Evolutionary conservation across 2,113 vertebrate genomes (phyloP).

Genomic region (Rhinichthys klamathensis): DNA sequence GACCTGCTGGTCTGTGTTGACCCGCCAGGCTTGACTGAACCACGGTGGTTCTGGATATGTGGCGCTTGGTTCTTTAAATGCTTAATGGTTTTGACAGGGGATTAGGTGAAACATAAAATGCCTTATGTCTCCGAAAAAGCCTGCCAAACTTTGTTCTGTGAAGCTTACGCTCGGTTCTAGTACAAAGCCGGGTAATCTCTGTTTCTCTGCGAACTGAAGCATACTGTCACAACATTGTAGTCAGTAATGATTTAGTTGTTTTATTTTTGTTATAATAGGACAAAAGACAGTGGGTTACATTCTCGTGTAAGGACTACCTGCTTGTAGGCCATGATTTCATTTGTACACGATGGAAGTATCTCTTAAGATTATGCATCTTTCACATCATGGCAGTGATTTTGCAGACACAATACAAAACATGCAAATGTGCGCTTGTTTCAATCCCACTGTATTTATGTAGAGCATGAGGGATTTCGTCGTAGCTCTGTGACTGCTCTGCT

Average conservation of each 20-base stretch:
- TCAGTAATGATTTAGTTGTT: neutral
- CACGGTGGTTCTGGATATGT: constrained; percentile 71
- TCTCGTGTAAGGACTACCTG: neutral
- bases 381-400: constrained; percentile 25
- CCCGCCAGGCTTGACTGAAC: constrained; percentile 72
- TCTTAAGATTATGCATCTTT: neutral
- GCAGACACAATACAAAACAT: constrained; percentile 24
- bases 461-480: constrained; percentile 46
- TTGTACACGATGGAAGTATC: neutral
- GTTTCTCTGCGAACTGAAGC: neutral
- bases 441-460: constrained; percentile 49
- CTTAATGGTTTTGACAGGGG: constrained; percentile 76
- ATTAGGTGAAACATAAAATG: constrained; percentile 75
- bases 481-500: constrained; percentile 48
- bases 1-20: constrained; percentile 78
- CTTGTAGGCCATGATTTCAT: constrained; percentile 36
- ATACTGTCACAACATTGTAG: constrained; percentile 2
- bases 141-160: constrained; percentile 70
- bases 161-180: neutral
- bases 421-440: constrained; percentile 56
- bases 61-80: constrained; percentile 70
- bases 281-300: neutral
- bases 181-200: constrained; percentile 17
- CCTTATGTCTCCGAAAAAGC: constrained; percentile 69
- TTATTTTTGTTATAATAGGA: neutral